These are phyloP conservation scores for Erethizon dorsatum DNA, from an alignment of 2,797 vertebrate species.

Conservation along the genomic window DNA sequence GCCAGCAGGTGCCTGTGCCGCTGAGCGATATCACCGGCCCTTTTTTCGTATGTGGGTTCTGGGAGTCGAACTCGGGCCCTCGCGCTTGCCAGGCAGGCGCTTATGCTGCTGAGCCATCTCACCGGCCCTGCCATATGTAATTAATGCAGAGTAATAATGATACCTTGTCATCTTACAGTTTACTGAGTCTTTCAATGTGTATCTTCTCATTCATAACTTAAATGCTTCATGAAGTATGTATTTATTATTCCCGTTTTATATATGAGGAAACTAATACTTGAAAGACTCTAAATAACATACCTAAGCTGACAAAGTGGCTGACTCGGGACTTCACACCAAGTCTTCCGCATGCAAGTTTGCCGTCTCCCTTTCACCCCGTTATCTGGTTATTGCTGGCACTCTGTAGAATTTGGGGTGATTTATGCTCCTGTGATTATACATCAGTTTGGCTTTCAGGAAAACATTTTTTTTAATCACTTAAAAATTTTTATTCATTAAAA, in stretches of 20 bases:
- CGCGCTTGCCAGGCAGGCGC: too few relatives aligned
- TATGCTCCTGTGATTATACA: neutral
- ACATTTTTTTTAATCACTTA: slow-evolving; percentile 60
- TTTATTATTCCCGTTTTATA: slow-evolving; percentile 9
- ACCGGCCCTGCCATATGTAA: neutral
- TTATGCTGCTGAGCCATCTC: too few relatives aligned
- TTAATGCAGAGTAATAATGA: slow-evolving; percentile 49
- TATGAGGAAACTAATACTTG: slow-evolving; percentile 21
- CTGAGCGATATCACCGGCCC: too few relatives aligned
- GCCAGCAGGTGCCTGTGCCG: too few relatives aligned
- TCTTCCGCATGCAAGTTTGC: neutral
- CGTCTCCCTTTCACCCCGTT: neutral
- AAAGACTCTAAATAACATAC: neutral
- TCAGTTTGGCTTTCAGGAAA: slow-evolving; percentile 53
- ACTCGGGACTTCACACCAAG: neutral
- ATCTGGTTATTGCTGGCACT: neutral
- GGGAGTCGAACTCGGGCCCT: too few relatives aligned
- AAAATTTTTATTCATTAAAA: slow-evolving; percentile 68
- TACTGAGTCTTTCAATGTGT: slow-evolving; percentile 20
- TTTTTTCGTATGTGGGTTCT: too few relatives aligned
- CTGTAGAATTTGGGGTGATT: neutral
- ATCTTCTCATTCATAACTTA: slow-evolving; percentile 59
- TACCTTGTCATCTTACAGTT: slow-evolving; percentile 26
- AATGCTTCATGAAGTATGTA: neutral
- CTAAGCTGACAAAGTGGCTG: neutral